phyloP scores from a whole-genome alignment of 2,888 invertebrate genomes.

The Ellobium chinense region DNA sequence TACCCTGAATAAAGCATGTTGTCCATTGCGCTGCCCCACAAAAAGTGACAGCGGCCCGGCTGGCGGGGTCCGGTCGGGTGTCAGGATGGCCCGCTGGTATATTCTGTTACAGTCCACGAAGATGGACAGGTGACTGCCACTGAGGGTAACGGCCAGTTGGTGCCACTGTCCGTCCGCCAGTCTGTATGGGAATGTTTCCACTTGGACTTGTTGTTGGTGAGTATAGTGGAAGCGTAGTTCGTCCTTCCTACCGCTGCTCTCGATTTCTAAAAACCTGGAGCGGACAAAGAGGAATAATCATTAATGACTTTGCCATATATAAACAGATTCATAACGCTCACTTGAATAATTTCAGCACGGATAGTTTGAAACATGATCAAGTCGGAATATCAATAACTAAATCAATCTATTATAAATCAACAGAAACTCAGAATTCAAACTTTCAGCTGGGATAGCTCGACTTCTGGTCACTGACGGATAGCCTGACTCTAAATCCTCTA shows the following conservation, averaged over 20 bases:
- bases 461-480: too few relatives aligned
- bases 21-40: conserved; percentile 92
- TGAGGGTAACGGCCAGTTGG: conserved; percentile 89
- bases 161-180: conserved; percentile 94
- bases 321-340: too few relatives aligned
- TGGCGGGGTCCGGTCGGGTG: conserved; percentile 84
- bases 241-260: conserved; percentile 92
- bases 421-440: too few relatives aligned
- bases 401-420: too few relatives aligned
- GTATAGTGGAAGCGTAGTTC: conserved; percentile 81
- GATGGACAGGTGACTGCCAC: conserved; percentile 88
- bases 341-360: too few relatives aligned
- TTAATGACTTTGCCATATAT: neutral
- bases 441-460: too few relatives aligned
- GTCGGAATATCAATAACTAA: too few relatives aligned
- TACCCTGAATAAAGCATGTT: conserved; percentile 93
- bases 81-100: conserved; percentile 87
- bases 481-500: too few relatives aligned
- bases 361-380: too few relatives aligned
- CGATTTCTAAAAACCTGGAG: conserved; percentile 91
- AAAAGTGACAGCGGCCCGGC: conserved; percentile 82
- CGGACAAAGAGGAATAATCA: neutral
- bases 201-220: conserved; percentile 76
- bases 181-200: conserved; percentile 89
- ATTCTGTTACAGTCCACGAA: conserved; percentile 92